Evolutionary conservation across 1,140 invertebrate species (phyloP).

Genomic region (Cyphomyrmex costatus): DNA sequence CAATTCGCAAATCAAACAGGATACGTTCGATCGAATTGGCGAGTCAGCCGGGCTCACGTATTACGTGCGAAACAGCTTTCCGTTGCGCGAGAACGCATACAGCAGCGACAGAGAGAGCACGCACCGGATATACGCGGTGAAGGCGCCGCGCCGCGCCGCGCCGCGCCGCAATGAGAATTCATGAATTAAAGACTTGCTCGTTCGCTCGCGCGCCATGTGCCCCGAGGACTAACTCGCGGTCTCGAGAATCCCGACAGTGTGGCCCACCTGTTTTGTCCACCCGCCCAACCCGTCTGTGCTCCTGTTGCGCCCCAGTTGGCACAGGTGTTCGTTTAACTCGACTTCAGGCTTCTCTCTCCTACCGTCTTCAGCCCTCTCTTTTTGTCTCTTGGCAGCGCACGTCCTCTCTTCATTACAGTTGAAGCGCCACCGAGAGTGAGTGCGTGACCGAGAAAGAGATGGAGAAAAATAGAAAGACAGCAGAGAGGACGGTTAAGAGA

Average conservation of each 20-base stretch:
- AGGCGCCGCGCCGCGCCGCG: conserved; percentile 58
- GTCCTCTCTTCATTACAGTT: conserved; percentile 69
- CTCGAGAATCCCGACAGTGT: conserved; percentile 76
- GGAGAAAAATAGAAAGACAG: conserved; percentile 1
- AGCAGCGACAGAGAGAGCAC: conserved; percentile 32
- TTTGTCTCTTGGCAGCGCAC: conserved; percentile 23
- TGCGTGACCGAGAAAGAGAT: conserved; percentile 21
- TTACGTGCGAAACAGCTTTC: conserved; percentile 4
- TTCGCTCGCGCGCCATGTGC: conserved; percentile 57
- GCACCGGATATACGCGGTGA: conserved; percentile 50
- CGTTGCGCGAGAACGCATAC: conserved; percentile 1
- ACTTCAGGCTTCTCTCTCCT: conserved; percentile 39
- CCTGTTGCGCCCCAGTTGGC: conserved; percentile 82
- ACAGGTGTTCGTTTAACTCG: conserved; percentile 80
- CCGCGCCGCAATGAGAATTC: conserved; percentile 48
- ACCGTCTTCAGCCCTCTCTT: conserved; percentile 15
- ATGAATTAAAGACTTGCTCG: conserved; percentile 71
- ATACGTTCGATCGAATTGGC: conserved; percentile 38
- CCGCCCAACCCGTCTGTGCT: conserved; percentile 77
- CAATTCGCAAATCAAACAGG: conserved; percentile 57
- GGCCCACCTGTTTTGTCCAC: conserved; percentile 83
- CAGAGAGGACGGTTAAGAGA: neutral
- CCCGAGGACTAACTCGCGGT: conserved; percentile 55
- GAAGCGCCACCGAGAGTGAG: conserved; percentile 72
- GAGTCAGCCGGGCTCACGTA: conserved; percentile 3